Base-by-base conservation (phyloP, 2,797 vertebrate species). In the Anguilla pacifica region DNA sequence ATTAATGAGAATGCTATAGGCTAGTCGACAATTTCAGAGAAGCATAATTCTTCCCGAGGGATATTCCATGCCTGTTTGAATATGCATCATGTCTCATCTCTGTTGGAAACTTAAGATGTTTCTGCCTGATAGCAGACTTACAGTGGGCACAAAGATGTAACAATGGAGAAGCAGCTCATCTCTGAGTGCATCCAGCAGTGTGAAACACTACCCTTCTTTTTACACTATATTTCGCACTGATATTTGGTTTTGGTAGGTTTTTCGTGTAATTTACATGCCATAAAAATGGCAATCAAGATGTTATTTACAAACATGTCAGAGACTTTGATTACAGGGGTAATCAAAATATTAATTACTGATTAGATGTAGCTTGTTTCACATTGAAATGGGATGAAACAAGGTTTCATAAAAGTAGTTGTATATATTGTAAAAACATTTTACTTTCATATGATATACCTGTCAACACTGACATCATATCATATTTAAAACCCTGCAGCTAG, bases 1-100 rank as follows among this genome's bases (percentile, higher is more conserved):
- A 87, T 89, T 87, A 85, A 89, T 89, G 83, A 81, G 55, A 28
- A 87, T 49, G 49, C 35, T n/a, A 85, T 87, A n/a, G 79, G 61
- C 82, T 53, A 72, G 67, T 35, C 67, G 81, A 72, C 86, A 84
- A 67, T 51, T 87, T 53, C 17, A 53, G 61, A 84, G 81, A 84
- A 87, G 77, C 59, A 22, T 51, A 5, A 72, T 84, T 84, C 9
- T 70, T 72, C 19, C 49, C 51, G 11, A 9, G 61, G 79, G 79
- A 51, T 13, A 15, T 87, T 87, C 61, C 59, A 53, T 72, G 59
- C 57, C 81, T 84, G 13, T 87, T 55, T 83, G 35, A 87, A 87
- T 83, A 79, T 87, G 43, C 79, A 72, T 84, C 59, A 28, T 13
- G 49, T 84, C 43, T 64, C 46, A 83, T 57, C 17, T 59, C 39